Evolutionary conservation across 2,113 vertebrate species (phyloP), one percentile per base, ranked within the genome.

Genomic region (Menura novaehollandiae): DNA sequence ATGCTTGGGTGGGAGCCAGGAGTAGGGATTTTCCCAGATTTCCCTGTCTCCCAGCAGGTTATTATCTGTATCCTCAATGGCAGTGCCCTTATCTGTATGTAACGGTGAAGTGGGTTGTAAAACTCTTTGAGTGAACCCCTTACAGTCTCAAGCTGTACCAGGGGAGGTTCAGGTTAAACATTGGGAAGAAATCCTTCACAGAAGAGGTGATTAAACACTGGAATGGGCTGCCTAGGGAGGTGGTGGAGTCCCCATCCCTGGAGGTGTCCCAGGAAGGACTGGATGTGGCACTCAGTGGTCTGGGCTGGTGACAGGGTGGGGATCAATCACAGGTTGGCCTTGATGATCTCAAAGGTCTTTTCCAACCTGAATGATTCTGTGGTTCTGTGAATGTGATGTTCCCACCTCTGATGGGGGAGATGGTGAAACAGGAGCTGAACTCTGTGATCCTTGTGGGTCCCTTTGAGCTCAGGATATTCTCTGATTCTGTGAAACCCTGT

Each of bases 381-480:
- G 37, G 24, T 23, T 66, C 41, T 33, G 21, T 24, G 41, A 44
- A 30, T 39, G 69, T 64, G 41, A 30, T 16, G 41, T n/a, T 46
- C 11, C 46, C 21, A 15, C n/a, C 30, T 83, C 55, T 41, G 56
- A 20, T 14, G 22, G 32, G 41, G n/a, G 32, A 84, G 43, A 17
- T 11, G 15, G 16, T 23, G 18, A 28, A 77, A 43, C 35, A 37
- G 43, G 32, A 63, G 32, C 1, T 56, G 64, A 35, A 16, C 33
- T 71, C 2, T 0, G 1, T 56, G 22, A 23, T 33, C 35, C 32
- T 26, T 52, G 60, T 39, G 46, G 10, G 3, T 46, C 23, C 8
- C 28, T 56, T 33, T 9, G 18, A 37, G 22, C 35, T 77, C 49
- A 20, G 72, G 35, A 14, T 33, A 28, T 35, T 69, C 49, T 63